Percentiles rank a stretch among this genome's conserved stretches.
phyloP scores from a whole-genome alignment of 2,113 vertebrate species.

The Oncorhynchus kisutch region DNA sequence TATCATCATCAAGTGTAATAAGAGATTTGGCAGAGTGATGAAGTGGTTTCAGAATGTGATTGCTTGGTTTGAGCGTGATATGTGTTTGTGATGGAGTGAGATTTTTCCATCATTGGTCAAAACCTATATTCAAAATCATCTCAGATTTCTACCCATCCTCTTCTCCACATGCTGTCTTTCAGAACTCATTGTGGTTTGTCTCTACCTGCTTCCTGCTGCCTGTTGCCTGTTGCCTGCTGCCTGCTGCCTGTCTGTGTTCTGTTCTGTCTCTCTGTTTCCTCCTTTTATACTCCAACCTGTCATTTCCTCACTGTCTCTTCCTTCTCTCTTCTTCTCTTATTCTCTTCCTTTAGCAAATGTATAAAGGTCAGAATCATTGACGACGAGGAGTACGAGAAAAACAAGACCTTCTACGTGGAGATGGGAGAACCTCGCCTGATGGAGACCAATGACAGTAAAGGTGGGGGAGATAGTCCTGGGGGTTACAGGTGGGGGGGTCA shows the following conservation, averaged over 20 bases:
- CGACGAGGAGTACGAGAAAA: conserved; percentile 99
- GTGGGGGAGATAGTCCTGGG: conserved; percentile 80
- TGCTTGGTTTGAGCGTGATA: not conserved
- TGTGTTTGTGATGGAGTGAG: not conserved
- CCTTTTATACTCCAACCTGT: conserved; percentile 14
- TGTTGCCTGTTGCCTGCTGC: too few species aligned
- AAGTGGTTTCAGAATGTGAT: not conserved
- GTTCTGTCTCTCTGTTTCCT: conserved; percentile 11
- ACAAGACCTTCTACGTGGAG: conserved; percentile 99
- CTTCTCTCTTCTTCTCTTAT: conserved; percentile 6
- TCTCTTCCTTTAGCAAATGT: conserved; percentile 85
- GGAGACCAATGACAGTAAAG: conserved; percentile 97
- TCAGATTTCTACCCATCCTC: conserved; percentile 30
- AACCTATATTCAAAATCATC: not conserved
- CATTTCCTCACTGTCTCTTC: conserved; percentile 23
- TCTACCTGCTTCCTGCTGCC: not conserved
- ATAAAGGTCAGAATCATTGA: conserved; percentile 99
- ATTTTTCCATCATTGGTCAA: not conserved
- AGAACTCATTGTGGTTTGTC: too few species aligned
- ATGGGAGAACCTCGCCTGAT: conserved; percentile 94
- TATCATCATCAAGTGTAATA: too few species aligned
- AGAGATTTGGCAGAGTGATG: too few species aligned
- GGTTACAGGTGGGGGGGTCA: conserved; percentile 19
- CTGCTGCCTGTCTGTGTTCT: not conserved
- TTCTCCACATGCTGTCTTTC: too few species aligned